Evolutionary conservation across 2,797 vertebrate species (phyloP).

Genomic region (Sphenodon punctatus): DNA sequence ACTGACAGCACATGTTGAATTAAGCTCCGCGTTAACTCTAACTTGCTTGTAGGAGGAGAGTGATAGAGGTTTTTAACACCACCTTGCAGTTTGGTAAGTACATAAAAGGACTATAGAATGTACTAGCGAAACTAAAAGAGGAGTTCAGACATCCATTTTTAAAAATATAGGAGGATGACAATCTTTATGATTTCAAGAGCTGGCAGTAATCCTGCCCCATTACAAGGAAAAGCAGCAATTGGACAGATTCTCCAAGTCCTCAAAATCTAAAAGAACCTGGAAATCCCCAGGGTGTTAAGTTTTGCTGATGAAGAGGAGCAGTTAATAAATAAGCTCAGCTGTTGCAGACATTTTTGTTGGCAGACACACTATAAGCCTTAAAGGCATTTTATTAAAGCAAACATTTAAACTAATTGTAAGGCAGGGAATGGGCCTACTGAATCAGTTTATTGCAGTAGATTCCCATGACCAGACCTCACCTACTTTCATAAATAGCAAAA

Average conservation of each 20-base stretch:
- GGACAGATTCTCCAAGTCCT: not conserved
- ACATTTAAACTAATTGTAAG: too few relatives aligned
- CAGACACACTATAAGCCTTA: not conserved
- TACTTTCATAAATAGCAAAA: not conserved
- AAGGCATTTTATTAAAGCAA: not conserved
- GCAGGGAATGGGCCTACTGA: not conserved
- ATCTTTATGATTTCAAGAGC: not conserved
- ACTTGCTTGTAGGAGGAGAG: not conserved
- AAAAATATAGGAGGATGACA: not conserved
- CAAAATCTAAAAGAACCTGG: not conserved
- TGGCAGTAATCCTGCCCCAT: not conserved
- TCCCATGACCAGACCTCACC: not conserved
- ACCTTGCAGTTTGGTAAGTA: not conserved
- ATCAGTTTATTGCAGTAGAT: not conserved
- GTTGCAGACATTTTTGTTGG: not conserved
- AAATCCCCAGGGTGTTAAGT: not conserved
- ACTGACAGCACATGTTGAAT: not conserved
- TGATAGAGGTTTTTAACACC: not conserved
- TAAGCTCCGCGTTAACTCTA: not conserved
- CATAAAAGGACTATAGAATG: too few relatives aligned
- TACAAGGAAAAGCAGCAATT: not conserved
- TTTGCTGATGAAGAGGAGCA: not conserved
- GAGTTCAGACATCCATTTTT: too few relatives aligned
- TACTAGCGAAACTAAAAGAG: too few relatives aligned
- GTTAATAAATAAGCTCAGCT: too few relatives aligned